phyloP scores from a whole-genome alignment of 2,888 invertebrate species.

The Escarpia spicata region DNA sequence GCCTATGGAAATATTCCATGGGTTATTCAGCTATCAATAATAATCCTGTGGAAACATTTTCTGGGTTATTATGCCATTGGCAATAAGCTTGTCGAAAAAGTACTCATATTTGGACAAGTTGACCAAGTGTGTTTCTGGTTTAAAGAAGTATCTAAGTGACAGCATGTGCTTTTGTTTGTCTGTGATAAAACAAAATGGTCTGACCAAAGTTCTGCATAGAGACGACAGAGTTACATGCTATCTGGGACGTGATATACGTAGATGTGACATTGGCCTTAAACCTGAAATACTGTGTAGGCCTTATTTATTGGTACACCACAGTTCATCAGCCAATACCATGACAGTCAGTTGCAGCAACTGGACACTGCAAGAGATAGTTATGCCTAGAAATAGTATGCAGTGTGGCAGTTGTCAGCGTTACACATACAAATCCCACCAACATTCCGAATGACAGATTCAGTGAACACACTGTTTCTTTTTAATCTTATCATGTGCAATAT shows the following conservation, averaged over 20 bases:
- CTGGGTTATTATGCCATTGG: conserved; percentile 8
- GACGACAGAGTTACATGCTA: neutral
- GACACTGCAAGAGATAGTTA: neutral
- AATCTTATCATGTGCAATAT: neutral
- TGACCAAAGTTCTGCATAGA: neutral
- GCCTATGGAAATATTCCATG: too few species aligned
- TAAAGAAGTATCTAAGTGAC: neutral
- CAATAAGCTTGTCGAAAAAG: neutral
- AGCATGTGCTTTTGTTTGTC: neutral
- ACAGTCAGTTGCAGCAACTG: neutral
- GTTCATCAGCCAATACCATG: neutral
- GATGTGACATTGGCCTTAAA: neutral
- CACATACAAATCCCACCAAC: neutral
- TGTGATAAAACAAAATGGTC: neutral
- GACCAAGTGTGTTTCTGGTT: neutral
- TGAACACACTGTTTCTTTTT: neutral
- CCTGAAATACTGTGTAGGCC: neutral
- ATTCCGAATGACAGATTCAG: neutral
- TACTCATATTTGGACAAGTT: neutral
- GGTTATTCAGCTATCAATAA: too few species aligned
- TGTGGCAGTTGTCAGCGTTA: neutral
- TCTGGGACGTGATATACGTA: neutral
- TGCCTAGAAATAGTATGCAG: neutral
- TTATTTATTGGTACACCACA: neutral
- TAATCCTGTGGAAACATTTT: neutral